Conservation (phyloP, 2,113 vertebrate genomes). For the Morone chrysops region DNA sequence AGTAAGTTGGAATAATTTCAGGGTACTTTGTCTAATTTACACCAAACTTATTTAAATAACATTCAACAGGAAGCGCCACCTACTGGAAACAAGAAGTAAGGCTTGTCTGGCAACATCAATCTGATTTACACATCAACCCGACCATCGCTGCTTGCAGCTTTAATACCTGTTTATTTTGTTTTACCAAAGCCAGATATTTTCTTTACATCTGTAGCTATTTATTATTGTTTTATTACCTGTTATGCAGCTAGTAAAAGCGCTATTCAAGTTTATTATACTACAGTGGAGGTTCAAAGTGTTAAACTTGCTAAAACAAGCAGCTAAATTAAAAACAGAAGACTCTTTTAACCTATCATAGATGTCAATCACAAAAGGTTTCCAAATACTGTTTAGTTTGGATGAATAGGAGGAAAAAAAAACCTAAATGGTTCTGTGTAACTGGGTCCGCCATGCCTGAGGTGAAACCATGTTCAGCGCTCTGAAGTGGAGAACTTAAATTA, state of each 20-base stretch:
- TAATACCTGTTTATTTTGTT: neutral
- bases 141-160: too few species aligned
- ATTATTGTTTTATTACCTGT: constrained; percentile 7
- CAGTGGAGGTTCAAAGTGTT: neutral
- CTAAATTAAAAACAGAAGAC: constrained; percentile 3
- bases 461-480: constrained; percentile 13
- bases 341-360: neutral
- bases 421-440: neutral
- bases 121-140: too few species aligned
- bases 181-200: neutral
- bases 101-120: too few species aligned
- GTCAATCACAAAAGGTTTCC: neutral
- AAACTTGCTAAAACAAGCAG: constrained; percentile 2
- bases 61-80: too few species aligned
- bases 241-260: constrained; percentile 12
- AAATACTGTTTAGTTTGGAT: neutral
- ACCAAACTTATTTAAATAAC: too few species aligned
- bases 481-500: constrained; percentile 34
- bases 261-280: neutral
- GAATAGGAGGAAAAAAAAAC: neutral
- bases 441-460: neutral
- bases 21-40: too few species aligned
- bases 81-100: too few species aligned
- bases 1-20: too few species aligned
- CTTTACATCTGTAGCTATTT: neutral